These are phyloP conservation scores for Scylla paramamosain DNA, from an alignment of 1,140 invertebrate genomes.

Conservation along the genomic window DNA sequence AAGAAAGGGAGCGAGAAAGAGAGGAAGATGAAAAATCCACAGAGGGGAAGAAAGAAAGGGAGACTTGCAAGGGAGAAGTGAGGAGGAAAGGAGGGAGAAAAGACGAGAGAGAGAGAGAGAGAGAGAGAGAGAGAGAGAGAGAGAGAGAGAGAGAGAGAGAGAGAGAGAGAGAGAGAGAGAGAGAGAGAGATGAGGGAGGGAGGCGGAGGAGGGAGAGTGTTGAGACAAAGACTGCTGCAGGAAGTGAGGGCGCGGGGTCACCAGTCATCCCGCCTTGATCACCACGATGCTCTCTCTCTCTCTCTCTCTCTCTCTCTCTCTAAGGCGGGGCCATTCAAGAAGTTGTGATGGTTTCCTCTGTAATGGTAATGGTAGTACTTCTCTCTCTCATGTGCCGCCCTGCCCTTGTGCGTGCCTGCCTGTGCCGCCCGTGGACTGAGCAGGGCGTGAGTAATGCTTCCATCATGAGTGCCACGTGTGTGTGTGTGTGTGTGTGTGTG, in stretches of 20 bases:
- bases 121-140: slow-evolving; percentile 19
- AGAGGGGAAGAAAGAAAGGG: not conserved
- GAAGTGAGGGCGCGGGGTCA: not conserved
- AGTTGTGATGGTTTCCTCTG: not conserved
- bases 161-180: not conserved
- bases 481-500: not conserved
- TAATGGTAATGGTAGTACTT: not conserved
- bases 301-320: slow-evolving; percentile 6
- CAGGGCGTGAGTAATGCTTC: not conserved
- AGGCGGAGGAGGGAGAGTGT: not conserved
- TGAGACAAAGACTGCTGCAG: slow-evolving; percentile 1
- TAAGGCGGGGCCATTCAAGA: too few species aligned
- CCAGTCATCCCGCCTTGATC: not conserved
- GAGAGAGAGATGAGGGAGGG: not conserved
- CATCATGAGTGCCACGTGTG: not conserved
- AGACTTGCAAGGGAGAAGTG: not conserved
- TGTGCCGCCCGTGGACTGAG: not conserved
- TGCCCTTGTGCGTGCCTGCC: not conserved
- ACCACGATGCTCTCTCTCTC: not conserved
- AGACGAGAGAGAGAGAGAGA: not conserved
- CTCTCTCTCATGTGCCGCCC: not conserved
- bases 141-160: slow-evolving; percentile 11
- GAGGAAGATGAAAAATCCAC: not conserved
- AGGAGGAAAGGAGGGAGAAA: not conserved
- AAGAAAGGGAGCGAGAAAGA: not conserved